These are phyloP conservation scores for Poeciliopsis turneri DNA, from an alignment of 2,797 vertebrate genomes.

Conservation along the genomic window DNA sequence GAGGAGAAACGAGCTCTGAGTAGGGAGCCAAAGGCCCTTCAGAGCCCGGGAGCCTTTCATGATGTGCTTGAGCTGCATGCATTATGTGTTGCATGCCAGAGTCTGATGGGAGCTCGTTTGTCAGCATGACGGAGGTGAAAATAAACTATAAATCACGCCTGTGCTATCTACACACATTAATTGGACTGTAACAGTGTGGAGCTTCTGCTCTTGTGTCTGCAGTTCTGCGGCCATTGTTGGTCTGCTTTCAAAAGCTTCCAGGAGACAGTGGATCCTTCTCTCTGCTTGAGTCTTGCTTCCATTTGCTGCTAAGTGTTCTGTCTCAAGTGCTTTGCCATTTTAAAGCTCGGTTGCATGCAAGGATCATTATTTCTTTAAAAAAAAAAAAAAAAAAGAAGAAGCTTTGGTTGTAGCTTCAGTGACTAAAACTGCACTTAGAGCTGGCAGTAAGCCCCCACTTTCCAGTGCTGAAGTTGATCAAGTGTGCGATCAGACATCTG, in stretches of 20 bases:
- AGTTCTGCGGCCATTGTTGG: conserved; percentile 49
- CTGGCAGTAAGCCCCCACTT: conserved; percentile 56
- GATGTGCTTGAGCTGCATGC: conserved; percentile 69
- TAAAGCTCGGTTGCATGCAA: conserved; percentile 76
- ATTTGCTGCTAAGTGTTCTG: conserved; percentile 74
- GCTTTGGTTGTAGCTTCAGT: conserved; percentile 57
- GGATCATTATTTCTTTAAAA: conserved; percentile 66
- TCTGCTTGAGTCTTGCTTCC: conserved; percentile 62
- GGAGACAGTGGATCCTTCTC: conserved; percentile 55
- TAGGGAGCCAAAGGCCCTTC: conserved; percentile 39
- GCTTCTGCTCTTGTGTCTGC: conserved; percentile 45
- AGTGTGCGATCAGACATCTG: conserved; percentile 73
- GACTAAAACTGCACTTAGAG: conserved; percentile 72
- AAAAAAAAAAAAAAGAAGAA: conserved; percentile 18
- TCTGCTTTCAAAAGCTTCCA: conserved; percentile 73
- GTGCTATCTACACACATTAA: conserved; percentile 74
- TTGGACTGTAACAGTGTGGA: conserved; percentile 74
- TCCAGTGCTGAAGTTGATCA: conserved; percentile 72
- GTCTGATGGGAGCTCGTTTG: conserved; percentile 60
- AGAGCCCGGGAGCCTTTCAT: conserved; percentile 54
- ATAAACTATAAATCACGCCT: conserved; percentile 75
- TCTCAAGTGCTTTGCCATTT: conserved; percentile 69
- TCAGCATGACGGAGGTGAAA: conserved; percentile 57
- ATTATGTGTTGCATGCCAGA: conserved; percentile 69
- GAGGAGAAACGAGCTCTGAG: conserved; percentile 46